Evolutionary conservation across 2,113 vertebrate species (phyloP), one percentile per base, ranked within the genome.

Genomic region (Tenebrosternarchus preto): DNA sequence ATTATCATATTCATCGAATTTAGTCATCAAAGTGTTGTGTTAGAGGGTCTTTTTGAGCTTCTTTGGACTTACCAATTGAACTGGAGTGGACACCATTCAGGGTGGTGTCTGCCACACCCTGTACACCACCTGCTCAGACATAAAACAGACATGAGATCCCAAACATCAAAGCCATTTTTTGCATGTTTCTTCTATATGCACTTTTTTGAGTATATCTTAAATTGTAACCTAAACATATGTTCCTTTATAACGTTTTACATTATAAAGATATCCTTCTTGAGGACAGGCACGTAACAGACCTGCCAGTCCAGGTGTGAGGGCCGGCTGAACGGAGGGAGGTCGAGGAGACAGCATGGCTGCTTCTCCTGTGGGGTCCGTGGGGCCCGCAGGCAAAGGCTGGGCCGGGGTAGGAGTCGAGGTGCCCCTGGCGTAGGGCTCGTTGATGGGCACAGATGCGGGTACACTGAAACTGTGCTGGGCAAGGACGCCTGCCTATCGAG

Each of bases 401-500:
- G 94, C 93, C 0, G 93, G 92, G 25, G 93, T 92, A 29, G 93
- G 94, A 1, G 95, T 92, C 20, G 94, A 92, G 83, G 91, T 90
- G 56, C 91, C 92, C 0, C 93, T 94, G 86, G 85, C 87, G 92
- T 97, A 98, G 25, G 94, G 93, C 57, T 93, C 94, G 87, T 90
- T 92, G 88, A 95, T 92, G 0, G 95, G 94, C 74, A 96, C 91
- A 0, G 94, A 92, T 83, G 94, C 90, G 0, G 95, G 96, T 96
- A 97, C 94, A 9, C 93, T 93, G 87, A 97, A 98, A 91, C 93
- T 95, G 87, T 95, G 96, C 85, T 94, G 95, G 1, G 94, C 93
- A 80, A 95, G 80, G 43, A 92, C 94, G 57, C 95, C 72, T 20
- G 92, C 93, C 97, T 98, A 87, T 0, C 81, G 78, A 82, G 7